Base-by-base conservation (phyloP, 2,797 vertebrate species). In the Anolis apletophallus region DNA sequence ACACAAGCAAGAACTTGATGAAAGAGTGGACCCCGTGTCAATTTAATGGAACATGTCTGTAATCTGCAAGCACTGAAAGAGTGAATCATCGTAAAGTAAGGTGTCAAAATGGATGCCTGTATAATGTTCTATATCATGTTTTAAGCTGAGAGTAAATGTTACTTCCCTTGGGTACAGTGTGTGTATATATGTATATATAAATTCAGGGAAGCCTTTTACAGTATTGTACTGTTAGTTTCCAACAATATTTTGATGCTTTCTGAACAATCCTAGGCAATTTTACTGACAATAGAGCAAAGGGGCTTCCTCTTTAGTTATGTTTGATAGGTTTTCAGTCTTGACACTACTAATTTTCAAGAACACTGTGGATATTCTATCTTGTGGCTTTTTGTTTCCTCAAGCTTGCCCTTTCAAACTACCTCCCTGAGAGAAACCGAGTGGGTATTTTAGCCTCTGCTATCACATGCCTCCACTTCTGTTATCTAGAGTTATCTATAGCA, bases 401-500 rank as follows among this genome's bases (percentile, higher is more conserved):
- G 14, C 4, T 29, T 72, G 81, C 75, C 83, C 78, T 91, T 90
- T 57, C 83, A 92, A 74, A 36, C 64, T 55, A 61, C n/a, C 57
- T 91, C 57, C 54, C 46, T 4, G 17, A 89, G 88, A 86, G 91
- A 91, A 87, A n/a, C 59, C 6, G 69, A 72, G 61, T 26, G 6
- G 23, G 67, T 90, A 87, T 92, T 93, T 88, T 91, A 92, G 89
- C 91, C 92, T 91, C 68, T n/a, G 46, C 17, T 85, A 73, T 91
- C 69, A 67, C n/a, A 90, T 1, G 84, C 73, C 87, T 93, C 88
- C 77, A 81, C 86, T 88, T 90, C 85, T 85, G 68, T 93, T 95
- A 93, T 92, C 91, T 92, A 91, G 89, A 84, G 83, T 91, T 93
- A 93, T 92, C 3, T 0, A 87, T 89, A 84, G 89, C 90, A 92